A percentile compares a stretch with the other conserved stretches of the same genome.
Evolutionary conservation across 2,113 vertebrate genomes (phyloP).

Genomic region (Coregonus clupeaformis): DNA sequence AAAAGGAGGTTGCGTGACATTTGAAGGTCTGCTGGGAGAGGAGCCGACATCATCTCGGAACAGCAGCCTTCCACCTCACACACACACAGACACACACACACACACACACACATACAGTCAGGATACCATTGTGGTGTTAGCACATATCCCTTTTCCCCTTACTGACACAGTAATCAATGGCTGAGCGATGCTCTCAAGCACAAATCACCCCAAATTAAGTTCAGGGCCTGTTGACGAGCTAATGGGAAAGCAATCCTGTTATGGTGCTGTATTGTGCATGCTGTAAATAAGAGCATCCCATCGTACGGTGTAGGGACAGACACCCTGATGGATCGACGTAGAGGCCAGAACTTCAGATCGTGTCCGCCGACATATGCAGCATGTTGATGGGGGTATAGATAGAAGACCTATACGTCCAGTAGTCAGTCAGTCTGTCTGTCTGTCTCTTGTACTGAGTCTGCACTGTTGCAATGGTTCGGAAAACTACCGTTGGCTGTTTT

Average conservation of each 20-base stretch:
- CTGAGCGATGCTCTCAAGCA: conserved; percentile 34
- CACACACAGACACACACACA: background rate
- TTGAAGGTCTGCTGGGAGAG: background rate
- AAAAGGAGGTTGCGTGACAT: background rate
- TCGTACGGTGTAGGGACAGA: too few relatives aligned
- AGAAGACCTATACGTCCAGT: background rate
- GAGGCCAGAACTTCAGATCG: too few relatives aligned
- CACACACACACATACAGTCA: background rate
- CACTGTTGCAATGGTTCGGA: too few relatives aligned
- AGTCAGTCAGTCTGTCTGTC: too few relatives aligned
- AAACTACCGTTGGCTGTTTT: too few relatives aligned
- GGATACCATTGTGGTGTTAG: too few relatives aligned
- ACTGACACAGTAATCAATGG: conserved; percentile 41
- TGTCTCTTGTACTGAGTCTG: too few relatives aligned
- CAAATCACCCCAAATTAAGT: conserved; percentile 54
- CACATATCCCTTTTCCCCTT: conserved; percentile 2
- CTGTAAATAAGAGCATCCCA: background rate
- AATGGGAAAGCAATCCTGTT: conserved; percentile 44
- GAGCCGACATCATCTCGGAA: background rate
- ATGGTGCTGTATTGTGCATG: conserved; percentile 5
- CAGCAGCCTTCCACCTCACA: background rate
- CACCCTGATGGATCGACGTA: too few relatives aligned
- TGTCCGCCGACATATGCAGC: too few relatives aligned
- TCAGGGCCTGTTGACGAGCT: conserved; percentile 47
- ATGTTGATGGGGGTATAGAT: too few relatives aligned